Evolutionary conservation across 2,888 invertebrate species (phyloP), one percentile per base, ranked within the genome.

Genomic region (Dicycla oo): DNA sequence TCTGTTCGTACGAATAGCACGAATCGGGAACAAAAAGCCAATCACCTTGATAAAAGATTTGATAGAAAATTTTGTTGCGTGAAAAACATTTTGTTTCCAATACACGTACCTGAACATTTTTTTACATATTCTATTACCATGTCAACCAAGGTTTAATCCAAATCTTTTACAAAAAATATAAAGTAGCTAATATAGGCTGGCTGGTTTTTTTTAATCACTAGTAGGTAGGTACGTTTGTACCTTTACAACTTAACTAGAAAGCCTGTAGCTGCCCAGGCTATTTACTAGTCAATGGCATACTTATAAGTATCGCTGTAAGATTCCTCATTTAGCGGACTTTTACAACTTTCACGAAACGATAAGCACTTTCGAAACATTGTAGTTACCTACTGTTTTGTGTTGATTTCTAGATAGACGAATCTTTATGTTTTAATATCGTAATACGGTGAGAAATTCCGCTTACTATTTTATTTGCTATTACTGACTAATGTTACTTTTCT

Each of bases 11-110:
- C 69, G 61, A 69, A 69, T 74, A 51, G 65, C 62, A 65, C 51
- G 67, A 75, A 78, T 75, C 54, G 73, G 47, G 73, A 76, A 84
- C 78, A 84, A 75, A 80, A 81, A 78, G 58, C 67, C 77, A 69
- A 75, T 72, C 75, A 69, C 62, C 60, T 75, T 67, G 83, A 75
- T 74, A 75, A 69, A 74, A 71, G 64, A 71, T 72, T 61, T 75
- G 26, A 66, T 67, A 69, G 49, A 74, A 81, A 57, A 47, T 58
- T 70, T 74, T 72, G 45, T 61, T 57, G 57, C 57, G 49, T 38
- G 23, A 53, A 64, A 67, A 68, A 64, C 43, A 73, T 66, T 73
- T 79, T 60, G 51, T 56, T 71, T 51, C 51, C 66, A 43, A 64
- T 64, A 57, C 57, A 61, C 38, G 38, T 11, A 40, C n/a, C 13